Conservation (phyloP, 2,797 vertebrate genomes). For the Geotrypetes seraphini region DNA sequence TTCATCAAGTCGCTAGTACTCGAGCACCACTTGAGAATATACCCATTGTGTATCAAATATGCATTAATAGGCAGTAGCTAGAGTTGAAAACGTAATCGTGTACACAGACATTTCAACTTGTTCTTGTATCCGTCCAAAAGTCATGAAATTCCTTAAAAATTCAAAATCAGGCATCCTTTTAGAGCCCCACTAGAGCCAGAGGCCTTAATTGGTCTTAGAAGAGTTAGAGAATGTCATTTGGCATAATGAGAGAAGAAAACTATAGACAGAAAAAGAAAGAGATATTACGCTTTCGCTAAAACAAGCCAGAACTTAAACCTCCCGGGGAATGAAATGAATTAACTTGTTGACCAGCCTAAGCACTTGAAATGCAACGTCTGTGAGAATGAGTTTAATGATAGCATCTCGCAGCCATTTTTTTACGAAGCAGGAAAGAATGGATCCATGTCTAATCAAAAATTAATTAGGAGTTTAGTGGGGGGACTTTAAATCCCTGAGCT, state of each 20-base stretch:
- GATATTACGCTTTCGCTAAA: slow-evolving; percentile 11
- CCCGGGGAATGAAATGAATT: slow-evolving; percentile 46
- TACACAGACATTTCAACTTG: no score
- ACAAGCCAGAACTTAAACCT: slow-evolving; percentile 37
- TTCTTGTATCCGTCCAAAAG: no score
- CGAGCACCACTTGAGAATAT: no score
- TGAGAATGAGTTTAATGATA: slow-evolving; percentile 64
- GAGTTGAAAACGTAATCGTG: no score
- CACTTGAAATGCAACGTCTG: slow-evolving; percentile 54
- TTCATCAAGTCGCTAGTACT: no score
- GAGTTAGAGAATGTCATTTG: no score
- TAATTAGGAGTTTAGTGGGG: slow-evolving; percentile 64
- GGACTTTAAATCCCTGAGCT: slow-evolving; percentile 56
- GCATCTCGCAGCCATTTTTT: slow-evolving; percentile 48
- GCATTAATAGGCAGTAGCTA: no score
- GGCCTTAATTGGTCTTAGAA: no score
- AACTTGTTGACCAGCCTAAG: slow-evolving; percentile 49
- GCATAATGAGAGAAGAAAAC: background rate
- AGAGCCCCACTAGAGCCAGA: no score
- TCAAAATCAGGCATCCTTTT: no score
- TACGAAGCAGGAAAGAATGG: slow-evolving; percentile 56
- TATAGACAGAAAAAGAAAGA: slow-evolving; percentile 19
- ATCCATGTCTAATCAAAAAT: slow-evolving; percentile 69
- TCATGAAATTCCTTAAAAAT: no score
- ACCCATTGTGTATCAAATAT: no score